Evolutionary conservation across 1,140 invertebrate species (phyloP).

Genomic region (Pomacea maculata): DNA sequence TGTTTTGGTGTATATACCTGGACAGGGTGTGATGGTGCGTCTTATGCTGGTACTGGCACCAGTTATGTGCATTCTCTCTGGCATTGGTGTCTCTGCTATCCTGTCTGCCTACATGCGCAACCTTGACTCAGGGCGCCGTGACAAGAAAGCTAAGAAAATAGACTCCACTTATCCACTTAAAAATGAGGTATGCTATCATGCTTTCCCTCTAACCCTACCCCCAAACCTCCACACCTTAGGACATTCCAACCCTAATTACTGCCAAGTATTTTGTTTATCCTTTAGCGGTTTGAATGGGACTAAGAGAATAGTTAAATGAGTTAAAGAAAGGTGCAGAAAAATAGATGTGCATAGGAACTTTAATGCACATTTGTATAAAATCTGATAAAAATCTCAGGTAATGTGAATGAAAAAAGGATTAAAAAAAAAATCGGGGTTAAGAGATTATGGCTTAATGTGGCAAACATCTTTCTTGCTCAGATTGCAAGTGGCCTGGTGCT

Average conservation of each 20-base stretch:
- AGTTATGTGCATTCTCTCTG: slow-evolving; percentile 96
- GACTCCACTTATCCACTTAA: slow-evolving; percentile 80
- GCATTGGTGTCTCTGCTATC: slow-evolving; percentile 90
- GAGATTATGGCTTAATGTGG: too few species aligned
- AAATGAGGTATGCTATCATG: slow-evolving; percentile 75
- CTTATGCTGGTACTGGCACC: slow-evolving; percentile 97
- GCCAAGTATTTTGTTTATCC: too few species aligned
- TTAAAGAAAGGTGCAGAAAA: too few species aligned
- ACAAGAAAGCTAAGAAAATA: slow-evolving; percentile 64
- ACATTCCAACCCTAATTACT: too few species aligned
- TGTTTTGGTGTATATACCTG: neutral
- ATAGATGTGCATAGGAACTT: too few species aligned
- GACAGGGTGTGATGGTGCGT: slow-evolving; percentile 96
- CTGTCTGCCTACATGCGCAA: slow-evolving; percentile 92
- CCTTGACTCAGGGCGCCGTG: slow-evolving; percentile 54
- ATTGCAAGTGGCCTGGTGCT: slow-evolving; percentile 86
- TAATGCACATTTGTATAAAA: too few species aligned
- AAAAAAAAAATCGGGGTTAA: too few species aligned
- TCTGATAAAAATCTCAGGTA: too few species aligned
- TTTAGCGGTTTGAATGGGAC: too few species aligned
- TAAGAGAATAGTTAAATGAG: too few species aligned
- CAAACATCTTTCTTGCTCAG: slow-evolving; percentile 62
- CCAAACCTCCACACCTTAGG: too few species aligned
- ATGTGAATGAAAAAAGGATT: too few species aligned
- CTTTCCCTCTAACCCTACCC: neutral